Percentiles rank a stretch among this genome's conserved stretches.
phyloP scores from a whole-genome alignment of 2,888 invertebrate species.

The Tethea ocularis region DNA sequence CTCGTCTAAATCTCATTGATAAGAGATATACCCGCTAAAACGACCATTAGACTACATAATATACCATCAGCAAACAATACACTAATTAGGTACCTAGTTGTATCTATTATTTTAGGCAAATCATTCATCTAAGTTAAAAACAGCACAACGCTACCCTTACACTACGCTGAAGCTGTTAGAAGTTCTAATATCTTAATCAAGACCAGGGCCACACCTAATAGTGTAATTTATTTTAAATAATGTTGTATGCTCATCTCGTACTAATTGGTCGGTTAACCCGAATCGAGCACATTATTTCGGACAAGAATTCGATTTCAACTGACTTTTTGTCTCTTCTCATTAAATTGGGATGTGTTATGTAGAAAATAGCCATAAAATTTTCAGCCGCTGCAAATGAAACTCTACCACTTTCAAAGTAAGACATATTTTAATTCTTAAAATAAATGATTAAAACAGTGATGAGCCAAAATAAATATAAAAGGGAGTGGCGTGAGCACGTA shows the following conservation, averaged over 20 bases:
- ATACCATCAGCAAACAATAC: too few species aligned
- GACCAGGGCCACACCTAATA: too few species aligned
- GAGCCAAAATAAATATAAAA: conserved; percentile 70
- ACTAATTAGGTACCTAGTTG: too few species aligned
- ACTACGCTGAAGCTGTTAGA: too few species aligned
- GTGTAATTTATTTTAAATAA: conserved; percentile 21
- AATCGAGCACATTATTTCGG: conserved; percentile 58
- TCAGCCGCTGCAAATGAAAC: conserved; percentile 29
- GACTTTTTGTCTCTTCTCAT: conserved; percentile 66
- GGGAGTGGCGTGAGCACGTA: conserved; percentile 57
- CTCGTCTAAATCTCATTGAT: conserved; percentile 16
- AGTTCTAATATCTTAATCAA: too few species aligned
- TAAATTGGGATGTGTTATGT: conserved; percentile 55
- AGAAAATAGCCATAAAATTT: conserved; percentile 33
- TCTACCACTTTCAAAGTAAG: conserved; percentile 39
- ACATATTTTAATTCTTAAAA: conserved; percentile 30
- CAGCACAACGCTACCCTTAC: too few species aligned
- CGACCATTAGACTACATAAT: too few species aligned
- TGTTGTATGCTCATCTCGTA: conserved; percentile 27
- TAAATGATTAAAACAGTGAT: conserved; percentile 47
- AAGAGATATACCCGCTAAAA: too few species aligned
- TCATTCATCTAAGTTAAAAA: too few species aligned
- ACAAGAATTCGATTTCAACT: conserved; percentile 56
- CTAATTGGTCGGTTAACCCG: conserved; percentile 58
- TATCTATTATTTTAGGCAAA: too few species aligned